Conservation (phyloP, 2,113 vertebrate species). For the Cygnus atratus region DNA sequence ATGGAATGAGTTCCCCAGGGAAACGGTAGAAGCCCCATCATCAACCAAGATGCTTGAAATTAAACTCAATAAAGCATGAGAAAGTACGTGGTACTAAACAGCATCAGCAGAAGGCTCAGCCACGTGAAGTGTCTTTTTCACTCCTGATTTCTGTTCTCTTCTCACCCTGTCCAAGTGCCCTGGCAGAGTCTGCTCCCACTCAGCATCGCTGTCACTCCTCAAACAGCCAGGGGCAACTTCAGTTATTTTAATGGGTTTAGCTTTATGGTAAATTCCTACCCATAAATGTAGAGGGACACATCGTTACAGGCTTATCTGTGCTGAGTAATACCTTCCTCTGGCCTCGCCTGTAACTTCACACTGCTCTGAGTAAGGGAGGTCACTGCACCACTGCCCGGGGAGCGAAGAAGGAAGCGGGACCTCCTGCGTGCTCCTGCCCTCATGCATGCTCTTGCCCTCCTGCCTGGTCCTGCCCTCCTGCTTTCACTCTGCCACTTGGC, state of each 20-base stretch:
- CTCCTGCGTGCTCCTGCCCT: background rate
- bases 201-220: background rate
- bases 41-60: slow-evolving; percentile 16
- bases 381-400: background rate
- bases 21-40: slow-evolving; percentile 31
- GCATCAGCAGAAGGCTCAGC: background rate
- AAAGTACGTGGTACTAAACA: background rate
- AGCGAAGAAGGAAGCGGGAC: background rate
- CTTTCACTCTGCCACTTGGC: background rate
- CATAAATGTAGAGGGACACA: background rate
- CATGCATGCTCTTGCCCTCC: background rate
- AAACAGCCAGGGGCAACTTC: background rate
- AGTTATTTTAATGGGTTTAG: background rate
- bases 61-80: background rate
- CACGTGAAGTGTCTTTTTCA: background rate
- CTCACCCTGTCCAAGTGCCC: background rate
- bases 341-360: background rate
- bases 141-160: background rate
- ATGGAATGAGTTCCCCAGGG: slow-evolving; percentile 18
- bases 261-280: background rate
- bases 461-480: background rate
- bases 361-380: background rate
- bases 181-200: accelerated
- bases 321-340: background rate
- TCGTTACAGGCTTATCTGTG: background rate